These are phyloP conservation scores for Leuctra nigra DNA, from an alignment of 2,888 invertebrate species.

Conservation along the genomic window DNA sequence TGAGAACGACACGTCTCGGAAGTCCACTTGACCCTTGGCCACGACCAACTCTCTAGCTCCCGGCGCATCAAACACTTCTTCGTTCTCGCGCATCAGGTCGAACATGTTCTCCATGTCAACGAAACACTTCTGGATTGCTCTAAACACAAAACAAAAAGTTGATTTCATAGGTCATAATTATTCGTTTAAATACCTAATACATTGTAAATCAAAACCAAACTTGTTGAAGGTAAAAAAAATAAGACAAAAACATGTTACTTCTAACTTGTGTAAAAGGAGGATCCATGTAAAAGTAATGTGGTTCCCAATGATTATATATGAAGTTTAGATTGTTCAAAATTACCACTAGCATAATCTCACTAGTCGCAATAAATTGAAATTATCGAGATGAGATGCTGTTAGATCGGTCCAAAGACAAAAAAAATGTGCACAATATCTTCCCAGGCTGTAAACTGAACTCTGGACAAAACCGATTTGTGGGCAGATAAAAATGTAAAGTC, in stretches of 20 bases:
- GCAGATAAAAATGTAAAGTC: too few relatives aligned
- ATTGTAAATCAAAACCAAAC: not conserved
- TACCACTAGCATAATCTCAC: too few relatives aligned
- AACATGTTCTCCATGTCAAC: constrained; percentile 99
- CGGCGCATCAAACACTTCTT: constrained; percentile 79
- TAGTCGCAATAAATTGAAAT: too few relatives aligned
- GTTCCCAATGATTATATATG: too few relatives aligned
- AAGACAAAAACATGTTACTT: constrained; percentile 17
- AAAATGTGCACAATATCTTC: too few relatives aligned
- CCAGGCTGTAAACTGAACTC: too few relatives aligned
- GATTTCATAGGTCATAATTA: not conserved
- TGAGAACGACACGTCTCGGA: constrained; percentile 83
- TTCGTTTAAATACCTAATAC: not conserved
- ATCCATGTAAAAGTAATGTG: too few relatives aligned
- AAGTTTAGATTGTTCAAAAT: too few relatives aligned
- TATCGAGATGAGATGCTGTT: too few relatives aligned
- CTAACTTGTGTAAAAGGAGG: too few relatives aligned
- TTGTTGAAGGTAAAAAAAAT: not conserved
- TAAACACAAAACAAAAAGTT: constrained; percentile 37
- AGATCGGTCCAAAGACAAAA: too few relatives aligned
- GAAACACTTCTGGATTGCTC: constrained; percentile 95
- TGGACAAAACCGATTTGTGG: too few relatives aligned
- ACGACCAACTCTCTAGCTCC: constrained; percentile 66
- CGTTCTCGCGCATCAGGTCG: constrained; percentile 79
- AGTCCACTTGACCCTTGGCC: constrained; percentile 69